Conservation (phyloP, 2,113 vertebrate species). For the Zosterops lateralis region DNA sequence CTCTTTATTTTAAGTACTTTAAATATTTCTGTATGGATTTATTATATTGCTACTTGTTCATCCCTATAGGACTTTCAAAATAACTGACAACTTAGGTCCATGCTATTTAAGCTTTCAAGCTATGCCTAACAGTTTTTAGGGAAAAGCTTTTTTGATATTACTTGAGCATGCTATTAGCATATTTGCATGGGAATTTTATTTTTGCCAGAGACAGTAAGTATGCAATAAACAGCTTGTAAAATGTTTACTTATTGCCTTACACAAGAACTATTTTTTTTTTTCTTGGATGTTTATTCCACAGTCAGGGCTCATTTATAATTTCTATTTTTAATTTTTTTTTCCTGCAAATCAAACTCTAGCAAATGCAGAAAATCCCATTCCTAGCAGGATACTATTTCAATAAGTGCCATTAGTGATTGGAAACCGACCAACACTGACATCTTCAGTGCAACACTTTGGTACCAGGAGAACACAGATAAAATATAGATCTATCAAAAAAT, state of each 20-base stretch:
- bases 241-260: background rate
- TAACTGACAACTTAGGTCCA: background rate
- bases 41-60: background rate
- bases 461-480: background rate
- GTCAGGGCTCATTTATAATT: background rate
- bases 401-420: conserved; percentile 15
- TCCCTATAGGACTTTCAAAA: background rate
- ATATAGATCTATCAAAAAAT: background rate
- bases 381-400: background rate
- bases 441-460: background rate
- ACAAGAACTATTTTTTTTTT: background rate
- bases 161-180: background rate
- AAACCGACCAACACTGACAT: conserved; percentile 27
- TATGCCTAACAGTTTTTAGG: background rate
- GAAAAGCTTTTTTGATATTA: background rate
- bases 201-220: background rate
- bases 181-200: background rate
- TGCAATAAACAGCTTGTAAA: background rate
- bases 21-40: background rate
- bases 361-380: background rate
- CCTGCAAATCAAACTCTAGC: background rate
- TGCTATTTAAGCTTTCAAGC: background rate
- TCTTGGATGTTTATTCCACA: background rate
- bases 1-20: background rate
- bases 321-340: background rate